Percentiles rank a stretch among this genome's conserved stretches.
Evolutionary conservation across 2,113 vertebrate species (phyloP).

Genomic region (Mandrillus leucophaeus): DNA sequence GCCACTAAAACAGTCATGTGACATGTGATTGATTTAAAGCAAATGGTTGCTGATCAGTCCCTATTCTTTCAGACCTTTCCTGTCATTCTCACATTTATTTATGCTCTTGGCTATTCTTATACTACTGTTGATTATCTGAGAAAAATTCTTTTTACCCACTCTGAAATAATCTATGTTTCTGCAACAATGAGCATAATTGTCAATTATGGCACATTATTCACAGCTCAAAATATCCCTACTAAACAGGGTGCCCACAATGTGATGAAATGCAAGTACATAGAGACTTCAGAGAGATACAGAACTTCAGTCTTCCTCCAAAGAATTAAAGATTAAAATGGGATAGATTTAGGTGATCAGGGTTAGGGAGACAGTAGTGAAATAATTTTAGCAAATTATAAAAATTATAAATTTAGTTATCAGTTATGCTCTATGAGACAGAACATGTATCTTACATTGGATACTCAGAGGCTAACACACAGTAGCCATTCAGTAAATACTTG

Average conservation of each 20-base stretch:
- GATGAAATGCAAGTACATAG: background rate
- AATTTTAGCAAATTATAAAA: background rate
- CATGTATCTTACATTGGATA: background rate
- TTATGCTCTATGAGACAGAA: background rate
- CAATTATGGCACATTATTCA: conserved; percentile 71
- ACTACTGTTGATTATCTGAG: conserved; percentile 29
- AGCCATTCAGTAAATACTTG: background rate
- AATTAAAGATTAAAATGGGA: background rate
- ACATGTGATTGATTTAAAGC: conserved; percentile 30
- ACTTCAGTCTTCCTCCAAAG: background rate
- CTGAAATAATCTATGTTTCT: conserved; percentile 69
- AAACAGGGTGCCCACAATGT: background rate
- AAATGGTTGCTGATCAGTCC: conserved; percentile 43
- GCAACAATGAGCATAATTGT: conserved; percentile 75
- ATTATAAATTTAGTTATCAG: background rate
- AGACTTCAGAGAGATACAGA: too few species aligned
- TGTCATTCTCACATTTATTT: conserved; percentile 32
- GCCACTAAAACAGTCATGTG: background rate
- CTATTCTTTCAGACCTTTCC: conserved; percentile 35
- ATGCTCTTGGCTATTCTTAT: conserved; percentile 52
- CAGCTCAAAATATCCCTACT: conserved; percentile 61
- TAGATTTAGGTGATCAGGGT: background rate
- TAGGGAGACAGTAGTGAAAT: background rate
- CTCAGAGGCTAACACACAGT: background rate
- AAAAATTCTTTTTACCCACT: conserved; percentile 49